Conservation (phyloP, 2,113 vertebrate genomes). For the Picathartes gymnocephalus region DNA sequence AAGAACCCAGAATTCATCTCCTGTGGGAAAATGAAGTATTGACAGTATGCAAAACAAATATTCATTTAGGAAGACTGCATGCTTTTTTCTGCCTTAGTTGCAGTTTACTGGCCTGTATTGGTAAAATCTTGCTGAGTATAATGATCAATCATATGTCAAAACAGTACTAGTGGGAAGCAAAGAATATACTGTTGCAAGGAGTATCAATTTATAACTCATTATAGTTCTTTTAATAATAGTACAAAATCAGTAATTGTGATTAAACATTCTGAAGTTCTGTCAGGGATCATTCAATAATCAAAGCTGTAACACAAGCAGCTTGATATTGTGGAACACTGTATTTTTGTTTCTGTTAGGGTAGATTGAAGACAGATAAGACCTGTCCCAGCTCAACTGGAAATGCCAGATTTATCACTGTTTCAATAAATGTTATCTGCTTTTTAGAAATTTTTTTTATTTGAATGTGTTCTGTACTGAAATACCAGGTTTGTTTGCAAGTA, state of each 20-base stretch:
- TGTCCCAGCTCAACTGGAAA: background rate
- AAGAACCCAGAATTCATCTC: background rate
- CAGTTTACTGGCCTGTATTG: background rate
- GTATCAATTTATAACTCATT: background rate
- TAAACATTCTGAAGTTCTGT: background rate
- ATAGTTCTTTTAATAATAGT: background rate
- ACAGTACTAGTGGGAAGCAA: background rate
- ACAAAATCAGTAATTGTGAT: background rate
- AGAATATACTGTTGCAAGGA: background rate
- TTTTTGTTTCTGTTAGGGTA: background rate
- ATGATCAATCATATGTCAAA: background rate
- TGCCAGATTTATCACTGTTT: background rate
- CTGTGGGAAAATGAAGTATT: background rate
- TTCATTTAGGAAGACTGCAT: background rate
- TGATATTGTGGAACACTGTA: accelerated
- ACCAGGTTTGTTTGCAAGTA: background rate
- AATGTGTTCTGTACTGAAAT: background rate
- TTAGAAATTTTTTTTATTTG: background rate
- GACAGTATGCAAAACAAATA: background rate
- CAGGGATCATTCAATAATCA: background rate
- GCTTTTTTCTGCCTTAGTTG: background rate
- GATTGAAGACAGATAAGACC: background rate
- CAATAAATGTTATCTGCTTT: background rate
- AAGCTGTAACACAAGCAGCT: background rate
- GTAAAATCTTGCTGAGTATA: background rate